phyloP scores from a whole-genome alignment of 1,140 invertebrate genomes.

The Hycleus cichorii region DNA sequence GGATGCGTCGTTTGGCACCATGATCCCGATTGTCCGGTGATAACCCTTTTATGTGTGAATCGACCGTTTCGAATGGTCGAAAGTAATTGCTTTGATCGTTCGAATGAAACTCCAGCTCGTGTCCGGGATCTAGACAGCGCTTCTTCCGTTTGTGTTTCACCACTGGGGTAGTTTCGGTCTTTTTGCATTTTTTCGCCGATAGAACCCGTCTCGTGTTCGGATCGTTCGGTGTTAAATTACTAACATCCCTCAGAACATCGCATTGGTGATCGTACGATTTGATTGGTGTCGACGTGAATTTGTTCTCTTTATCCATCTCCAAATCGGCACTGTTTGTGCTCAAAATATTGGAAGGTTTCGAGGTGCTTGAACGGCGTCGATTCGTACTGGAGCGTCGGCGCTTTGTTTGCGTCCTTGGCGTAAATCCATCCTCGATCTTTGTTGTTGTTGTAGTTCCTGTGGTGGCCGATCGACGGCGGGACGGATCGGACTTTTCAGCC shows the following conservation, averaged over 20 bases:
- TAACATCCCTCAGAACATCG: slow-evolving; percentile 35
- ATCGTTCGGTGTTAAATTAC: slow-evolving; percentile 35
- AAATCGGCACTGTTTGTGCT: slow-evolving; percentile 12
- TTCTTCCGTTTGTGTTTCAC: slow-evolving; percentile 33
- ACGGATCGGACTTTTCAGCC: slow-evolving; percentile 10
- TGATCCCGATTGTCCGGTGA: slow-evolving; percentile 14
- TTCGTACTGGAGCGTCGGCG: slow-evolving; percentile 24
- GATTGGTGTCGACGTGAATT: slow-evolving; percentile 39
- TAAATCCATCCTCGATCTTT: slow-evolving; percentile 1
- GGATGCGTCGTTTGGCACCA: not conserved
- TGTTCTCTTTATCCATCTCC: slow-evolving; percentile 37
- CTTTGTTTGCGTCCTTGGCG: slow-evolving; percentile 23
- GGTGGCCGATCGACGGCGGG: slow-evolving; percentile 17
- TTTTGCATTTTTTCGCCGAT: slow-evolving; percentile 21
- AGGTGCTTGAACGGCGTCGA: slow-evolving; percentile 18
- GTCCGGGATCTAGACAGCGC: slow-evolving; percentile 22
- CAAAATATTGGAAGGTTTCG: slow-evolving; percentile 15
- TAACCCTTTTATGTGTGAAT: slow-evolving; percentile 34
- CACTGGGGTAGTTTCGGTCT: slow-evolving; percentile 14
- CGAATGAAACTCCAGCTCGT: slow-evolving; percentile 5
- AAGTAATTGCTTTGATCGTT: slow-evolving; percentile 29
- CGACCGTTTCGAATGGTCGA: slow-evolving; percentile 33
- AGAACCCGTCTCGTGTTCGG: not conserved
- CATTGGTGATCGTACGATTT: slow-evolving; percentile 29
- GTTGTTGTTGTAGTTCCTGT: slow-evolving; percentile 12